A percentile compares a stretch with the other conserved stretches of the same genome.
phyloP scores from a whole-genome alignment of 2,113 vertebrate genomes.

The Sinocyclocheilus anshuiensis region DNA sequence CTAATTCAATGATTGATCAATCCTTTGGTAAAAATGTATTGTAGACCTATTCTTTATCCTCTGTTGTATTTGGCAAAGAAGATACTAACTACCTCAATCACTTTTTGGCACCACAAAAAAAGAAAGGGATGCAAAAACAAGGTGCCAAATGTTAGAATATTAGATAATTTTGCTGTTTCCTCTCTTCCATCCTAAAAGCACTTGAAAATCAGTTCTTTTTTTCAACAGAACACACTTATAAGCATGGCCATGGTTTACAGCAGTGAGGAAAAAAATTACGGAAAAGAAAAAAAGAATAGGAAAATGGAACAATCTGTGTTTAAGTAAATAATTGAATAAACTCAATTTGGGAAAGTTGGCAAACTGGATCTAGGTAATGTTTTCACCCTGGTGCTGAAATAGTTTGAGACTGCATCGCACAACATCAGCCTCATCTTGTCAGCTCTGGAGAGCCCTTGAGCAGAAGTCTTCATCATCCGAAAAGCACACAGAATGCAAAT shows the following conservation, averaged over 20 bases:
- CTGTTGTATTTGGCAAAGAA: background rate
- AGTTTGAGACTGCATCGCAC: slow-evolving; percentile 86
- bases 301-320: slow-evolving; percentile 55
- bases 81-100: slow-evolving; percentile 15
- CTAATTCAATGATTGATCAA: background rate
- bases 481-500: slow-evolving; percentile 90
- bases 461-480: slow-evolving; percentile 93
- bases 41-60: background rate
- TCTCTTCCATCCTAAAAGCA: slow-evolving; percentile 36
- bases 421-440: slow-evolving; percentile 94
- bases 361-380: slow-evolving; percentile 72
- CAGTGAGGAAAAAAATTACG: slow-evolving; percentile 8
- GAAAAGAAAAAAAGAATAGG: slow-evolving; percentile 27
- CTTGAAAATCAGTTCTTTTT: slow-evolving; percentile 17
- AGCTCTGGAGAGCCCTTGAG: slow-evolving; percentile 99
- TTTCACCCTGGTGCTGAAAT: slow-evolving; percentile 85
- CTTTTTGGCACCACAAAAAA: slow-evolving; percentile 29
- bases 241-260: slow-evolving; percentile 32
- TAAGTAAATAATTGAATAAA: slow-evolving; percentile 67
- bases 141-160: slow-evolving; percentile 22
- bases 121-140: slow-evolving; percentile 2
- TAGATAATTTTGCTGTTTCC: slow-evolving; percentile 23
- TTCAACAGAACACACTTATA: slow-evolving; percentile 25
- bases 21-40: background rate
- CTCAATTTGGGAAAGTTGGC: slow-evolving; percentile 64